Evolutionary conservation across 1,140 invertebrate species (phyloP).

Genomic region (Battus philenor): DNA sequence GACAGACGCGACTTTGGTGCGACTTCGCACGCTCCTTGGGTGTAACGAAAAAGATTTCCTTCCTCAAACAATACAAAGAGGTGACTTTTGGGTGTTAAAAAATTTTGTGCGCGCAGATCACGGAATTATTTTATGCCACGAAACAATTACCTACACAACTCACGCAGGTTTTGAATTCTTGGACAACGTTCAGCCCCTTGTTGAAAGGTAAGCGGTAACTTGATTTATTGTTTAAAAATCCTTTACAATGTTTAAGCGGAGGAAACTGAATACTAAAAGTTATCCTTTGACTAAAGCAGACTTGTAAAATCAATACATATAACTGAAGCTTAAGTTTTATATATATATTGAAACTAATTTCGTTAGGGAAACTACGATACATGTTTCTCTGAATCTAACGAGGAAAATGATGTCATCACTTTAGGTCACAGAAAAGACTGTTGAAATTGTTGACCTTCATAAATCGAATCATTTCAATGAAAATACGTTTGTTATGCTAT

Average conservation of each 20-base stretch:
- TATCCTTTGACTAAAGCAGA: too few relatives aligned
- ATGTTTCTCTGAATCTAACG: too few relatives aligned
- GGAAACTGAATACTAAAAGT: too few relatives aligned
- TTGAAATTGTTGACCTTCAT: neutral
- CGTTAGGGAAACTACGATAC: too few relatives aligned
- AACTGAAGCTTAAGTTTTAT: too few relatives aligned
- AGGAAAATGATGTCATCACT: neutral
- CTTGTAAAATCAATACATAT: too few relatives aligned
- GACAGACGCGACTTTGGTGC: conserved; percentile 44
- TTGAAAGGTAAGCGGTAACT: conserved; percentile 77
- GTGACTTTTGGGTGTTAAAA: conserved; percentile 93
- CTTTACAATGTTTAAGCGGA: too few relatives aligned
- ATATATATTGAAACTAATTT: too few relatives aligned
- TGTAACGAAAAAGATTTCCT: conserved; percentile 82
- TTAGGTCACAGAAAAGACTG: neutral
- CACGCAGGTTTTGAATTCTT: conserved; percentile 94
- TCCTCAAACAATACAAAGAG: conserved; percentile 83
- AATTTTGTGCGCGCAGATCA: conserved; percentile 86
- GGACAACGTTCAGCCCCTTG: conserved; percentile 89
- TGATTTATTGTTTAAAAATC: too few relatives aligned
- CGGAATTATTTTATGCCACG: conserved; percentile 82
- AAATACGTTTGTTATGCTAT: neutral
- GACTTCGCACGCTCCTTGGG: conserved; percentile 60
- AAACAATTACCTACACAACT: conserved; percentile 93
- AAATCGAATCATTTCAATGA: neutral